These are phyloP conservation scores for Pyxicephalus adspersus DNA, from an alignment of 2,113 vertebrate genomes.

Conservation along the genomic window DNA sequence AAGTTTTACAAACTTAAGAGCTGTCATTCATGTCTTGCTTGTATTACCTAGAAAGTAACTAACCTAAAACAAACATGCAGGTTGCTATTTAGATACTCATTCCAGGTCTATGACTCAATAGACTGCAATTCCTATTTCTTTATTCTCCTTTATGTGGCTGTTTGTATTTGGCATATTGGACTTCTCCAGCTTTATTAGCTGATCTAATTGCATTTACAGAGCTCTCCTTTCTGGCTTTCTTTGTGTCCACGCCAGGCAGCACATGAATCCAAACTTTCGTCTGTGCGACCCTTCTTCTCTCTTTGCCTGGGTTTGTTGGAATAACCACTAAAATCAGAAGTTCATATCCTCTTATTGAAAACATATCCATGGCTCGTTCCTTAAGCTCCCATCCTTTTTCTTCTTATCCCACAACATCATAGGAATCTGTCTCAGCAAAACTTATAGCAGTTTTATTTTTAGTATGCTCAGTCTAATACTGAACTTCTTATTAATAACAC, in stretches of 20 bases:
- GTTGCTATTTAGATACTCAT: too few relatives aligned
- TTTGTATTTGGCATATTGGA: not conserved
- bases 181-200: not conserved
- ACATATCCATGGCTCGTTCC: slow-evolving; percentile 2
- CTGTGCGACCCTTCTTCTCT: not conserved
- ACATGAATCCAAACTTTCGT: not conserved
- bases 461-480: not conserved
- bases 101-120: too few relatives aligned
- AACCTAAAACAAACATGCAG: too few relatives aligned
- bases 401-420: not conserved
- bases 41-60: too few relatives aligned
- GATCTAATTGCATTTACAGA: slow-evolving; percentile 4
- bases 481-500: slow-evolving; percentile 11
- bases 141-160: too few relatives aligned
- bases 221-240: slow-evolving; percentile 9
- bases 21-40: too few relatives aligned
- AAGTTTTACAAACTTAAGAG: too few relatives aligned
- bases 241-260: slow-evolving; percentile 18
- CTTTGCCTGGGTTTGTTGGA: slow-evolving; percentile 5
- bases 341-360: slow-evolving; percentile 29
- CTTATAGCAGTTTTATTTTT: slow-evolving; percentile 1
- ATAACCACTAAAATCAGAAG: slow-evolving; percentile 30
- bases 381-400: not conserved
- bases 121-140: too few relatives aligned
- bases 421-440: not conserved